Percentiles rank a stretch among this genome's conserved stretches.
Conservation (phyloP, 2,797 vertebrate species). For the Urophycis tenuis region DNA sequence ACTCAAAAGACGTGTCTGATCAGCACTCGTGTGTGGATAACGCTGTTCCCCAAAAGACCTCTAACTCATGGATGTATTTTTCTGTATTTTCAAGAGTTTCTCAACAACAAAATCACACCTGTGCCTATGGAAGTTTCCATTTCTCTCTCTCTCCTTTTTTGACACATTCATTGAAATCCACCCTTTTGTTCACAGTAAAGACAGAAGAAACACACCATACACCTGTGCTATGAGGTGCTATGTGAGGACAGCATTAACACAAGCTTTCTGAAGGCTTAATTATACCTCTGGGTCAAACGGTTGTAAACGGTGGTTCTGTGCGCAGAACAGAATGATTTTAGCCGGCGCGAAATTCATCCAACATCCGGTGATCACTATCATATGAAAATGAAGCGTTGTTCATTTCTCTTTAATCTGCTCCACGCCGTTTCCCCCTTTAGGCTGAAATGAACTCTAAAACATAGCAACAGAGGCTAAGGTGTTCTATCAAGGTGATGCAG, state of each 20-base stretch:
- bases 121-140: not conserved
- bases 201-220: slow-evolving; percentile 21
- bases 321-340: not conserved
- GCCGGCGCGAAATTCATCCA: not conserved
- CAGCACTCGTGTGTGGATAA: no score
- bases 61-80: not conserved
- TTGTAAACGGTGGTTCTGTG: not conserved
- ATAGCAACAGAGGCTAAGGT: no score
- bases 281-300: not conserved
- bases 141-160: not conserved
- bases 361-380: not conserved
- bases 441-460: no score
- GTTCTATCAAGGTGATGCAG: no score
- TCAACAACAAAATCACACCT: not conserved
- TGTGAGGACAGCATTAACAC: not conserved
- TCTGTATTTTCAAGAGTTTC: not conserved
- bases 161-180: slow-evolving; percentile 32
- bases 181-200: slow-evolving; percentile 44
- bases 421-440: no score
- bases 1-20: no score
- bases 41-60: not conserved
- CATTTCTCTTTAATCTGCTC: not conserved
- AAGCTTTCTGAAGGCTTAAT: not conserved
- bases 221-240: slow-evolving; percentile 4
- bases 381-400: not conserved